Conservation (phyloP, 2,113 vertebrate genomes). For the Charadrius vociferus region DNA sequence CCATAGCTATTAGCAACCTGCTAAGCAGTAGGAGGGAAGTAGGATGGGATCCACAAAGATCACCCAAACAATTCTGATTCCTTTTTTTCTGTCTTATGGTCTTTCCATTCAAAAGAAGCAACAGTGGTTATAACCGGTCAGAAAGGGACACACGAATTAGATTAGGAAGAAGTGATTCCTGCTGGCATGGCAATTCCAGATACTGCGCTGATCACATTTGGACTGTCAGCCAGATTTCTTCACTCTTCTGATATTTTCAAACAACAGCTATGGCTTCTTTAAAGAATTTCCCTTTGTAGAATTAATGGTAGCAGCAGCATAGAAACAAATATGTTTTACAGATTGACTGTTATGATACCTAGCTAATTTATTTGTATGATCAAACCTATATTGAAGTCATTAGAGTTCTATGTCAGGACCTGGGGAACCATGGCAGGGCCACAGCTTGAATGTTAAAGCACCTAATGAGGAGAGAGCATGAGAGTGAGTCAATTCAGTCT, state of each 20-base stretch:
- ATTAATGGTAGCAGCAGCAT: neutral
- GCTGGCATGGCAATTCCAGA: neutral
- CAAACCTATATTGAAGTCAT: neutral
- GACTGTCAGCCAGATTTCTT: neutral
- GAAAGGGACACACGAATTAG: neutral
- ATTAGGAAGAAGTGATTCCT: neutral
- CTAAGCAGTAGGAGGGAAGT: neutral
- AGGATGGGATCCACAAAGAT: neutral
- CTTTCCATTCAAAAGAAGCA: neutral
- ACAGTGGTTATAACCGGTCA: neutral
- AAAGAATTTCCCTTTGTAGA: neutral
- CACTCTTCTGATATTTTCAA: neutral
- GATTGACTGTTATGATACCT: neutral
- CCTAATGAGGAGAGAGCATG: neutral
- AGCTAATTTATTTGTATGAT: neutral
- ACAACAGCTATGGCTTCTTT: neutral
- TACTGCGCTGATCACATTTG: rapidly evolving
- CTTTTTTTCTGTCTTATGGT: rapidly evolving
- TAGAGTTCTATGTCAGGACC: neutral
- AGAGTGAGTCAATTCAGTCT: neutral
- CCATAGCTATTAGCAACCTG: neutral
- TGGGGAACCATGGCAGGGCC: neutral
- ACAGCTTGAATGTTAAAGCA: neutral
- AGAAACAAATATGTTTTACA: neutral
- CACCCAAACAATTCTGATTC: neutral